Evolutionary conservation across 2,113 vertebrate genomes (phyloP).

Genomic region (Lasiurus cinereus): DNA sequence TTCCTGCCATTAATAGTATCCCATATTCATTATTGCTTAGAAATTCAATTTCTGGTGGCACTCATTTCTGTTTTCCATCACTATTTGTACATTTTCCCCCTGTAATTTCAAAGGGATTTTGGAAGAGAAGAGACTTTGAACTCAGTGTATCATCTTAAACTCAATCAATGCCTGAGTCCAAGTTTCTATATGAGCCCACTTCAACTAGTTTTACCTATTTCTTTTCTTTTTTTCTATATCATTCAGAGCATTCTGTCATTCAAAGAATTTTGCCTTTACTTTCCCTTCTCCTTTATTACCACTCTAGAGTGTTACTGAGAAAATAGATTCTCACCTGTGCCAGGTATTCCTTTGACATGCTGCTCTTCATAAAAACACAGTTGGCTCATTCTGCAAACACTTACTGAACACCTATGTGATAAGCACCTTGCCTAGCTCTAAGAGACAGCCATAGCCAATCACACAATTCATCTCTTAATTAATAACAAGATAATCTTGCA

Average conservation of each 20-base stretch:
- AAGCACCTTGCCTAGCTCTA: not conserved
- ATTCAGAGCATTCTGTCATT: not conserved
- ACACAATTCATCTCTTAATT: not conserved
- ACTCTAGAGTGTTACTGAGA: not conserved
- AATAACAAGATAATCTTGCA: not conserved
- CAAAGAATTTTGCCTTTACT: not conserved
- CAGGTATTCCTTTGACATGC: not conserved
- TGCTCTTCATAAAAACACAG: not conserved
- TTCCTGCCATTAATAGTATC: not conserved
- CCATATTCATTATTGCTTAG: not conserved
- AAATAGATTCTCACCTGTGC: not conserved
- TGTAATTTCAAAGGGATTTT: constrained; percentile 10
- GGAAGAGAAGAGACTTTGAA: not conserved
- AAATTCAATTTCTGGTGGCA: not conserved
- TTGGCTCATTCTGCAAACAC: not conserved
- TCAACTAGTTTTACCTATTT: not conserved
- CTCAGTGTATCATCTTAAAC: not conserved
- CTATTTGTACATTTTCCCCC: not conserved
- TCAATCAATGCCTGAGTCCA: not conserved
- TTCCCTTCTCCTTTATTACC: not conserved
- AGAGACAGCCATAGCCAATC: not conserved
- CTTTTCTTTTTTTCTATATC: not conserved
- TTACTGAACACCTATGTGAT: not conserved
- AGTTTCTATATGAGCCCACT: not conserved
- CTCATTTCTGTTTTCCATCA: not conserved